Evolutionary conservation across 2,113 vertebrate species (phyloP).

Genomic region (Talpa occidentalis): DNA sequence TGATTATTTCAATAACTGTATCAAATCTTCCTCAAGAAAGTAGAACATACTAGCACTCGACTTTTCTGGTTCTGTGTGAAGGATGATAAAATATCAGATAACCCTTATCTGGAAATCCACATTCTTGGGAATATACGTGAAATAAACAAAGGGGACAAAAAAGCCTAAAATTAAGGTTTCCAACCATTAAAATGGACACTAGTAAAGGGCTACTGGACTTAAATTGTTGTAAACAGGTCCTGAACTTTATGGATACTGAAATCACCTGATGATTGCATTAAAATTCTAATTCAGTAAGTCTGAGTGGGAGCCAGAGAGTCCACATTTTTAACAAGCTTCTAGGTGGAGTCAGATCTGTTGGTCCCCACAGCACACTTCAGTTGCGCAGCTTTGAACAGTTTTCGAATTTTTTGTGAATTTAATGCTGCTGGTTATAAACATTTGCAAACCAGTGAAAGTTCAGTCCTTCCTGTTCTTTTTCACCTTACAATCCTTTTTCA

Average conservation of each 20-base stretch:
- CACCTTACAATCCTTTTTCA: background rate
- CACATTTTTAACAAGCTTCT: background rate
- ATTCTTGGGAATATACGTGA: background rate
- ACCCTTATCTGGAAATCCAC: background rate
- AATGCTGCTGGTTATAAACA: background rate
- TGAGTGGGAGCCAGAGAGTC: background rate
- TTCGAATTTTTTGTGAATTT: background rate
- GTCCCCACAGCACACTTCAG: background rate
- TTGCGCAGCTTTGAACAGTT: background rate
- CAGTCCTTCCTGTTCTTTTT: background rate
- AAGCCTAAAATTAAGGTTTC: background rate
- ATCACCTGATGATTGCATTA: background rate
- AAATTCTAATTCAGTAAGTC: background rate
- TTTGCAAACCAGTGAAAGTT: background rate
- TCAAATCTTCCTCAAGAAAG: background rate
- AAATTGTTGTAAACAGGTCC: background rate
- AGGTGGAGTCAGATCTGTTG: accelerated
- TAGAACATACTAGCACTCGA: background rate
- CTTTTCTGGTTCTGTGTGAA: background rate
- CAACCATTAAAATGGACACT: background rate
- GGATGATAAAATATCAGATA: background rate
- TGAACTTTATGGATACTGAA: background rate
- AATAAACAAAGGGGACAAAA: background rate
- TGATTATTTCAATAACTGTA: conserved; percentile 3
- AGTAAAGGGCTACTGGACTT: background rate